phyloP scores from a whole-genome alignment of 2,797 vertebrate genomes.

The Lophotriccus pileatus region DNA sequence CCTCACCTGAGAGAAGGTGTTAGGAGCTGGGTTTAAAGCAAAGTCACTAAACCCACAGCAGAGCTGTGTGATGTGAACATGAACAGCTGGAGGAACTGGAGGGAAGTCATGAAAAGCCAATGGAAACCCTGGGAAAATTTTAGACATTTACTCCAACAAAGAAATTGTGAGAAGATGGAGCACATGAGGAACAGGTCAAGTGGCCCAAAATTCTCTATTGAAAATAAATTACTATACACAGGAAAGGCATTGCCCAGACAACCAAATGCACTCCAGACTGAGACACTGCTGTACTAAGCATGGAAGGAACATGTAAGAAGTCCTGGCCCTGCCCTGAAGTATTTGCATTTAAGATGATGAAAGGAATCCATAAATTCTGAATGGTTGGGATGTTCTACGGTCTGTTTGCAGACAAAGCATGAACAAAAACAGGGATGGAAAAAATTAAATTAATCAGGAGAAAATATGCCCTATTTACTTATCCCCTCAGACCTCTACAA shows the following conservation, averaged over 20 bases:
- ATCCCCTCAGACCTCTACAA: not conserved
- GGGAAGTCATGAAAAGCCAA: not conserved
- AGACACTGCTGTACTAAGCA: not conserved
- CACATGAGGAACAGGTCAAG: not conserved
- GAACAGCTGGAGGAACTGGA: not conserved
- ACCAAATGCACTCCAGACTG: not conserved
- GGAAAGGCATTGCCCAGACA: not conserved
- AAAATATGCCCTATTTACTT: conserved; percentile 1
- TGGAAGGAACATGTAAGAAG: not conserved
- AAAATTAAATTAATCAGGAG: conserved; percentile 16
- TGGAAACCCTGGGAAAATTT: not conserved
- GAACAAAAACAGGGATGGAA: conserved; percentile 19
- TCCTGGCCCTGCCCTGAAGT: not conserved
- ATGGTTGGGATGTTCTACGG: not conserved
- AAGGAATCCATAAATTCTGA: not conserved
- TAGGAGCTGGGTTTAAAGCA: not conserved
- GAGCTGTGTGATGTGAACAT: not conserved
- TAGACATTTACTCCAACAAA: not conserved
- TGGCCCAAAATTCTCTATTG: not conserved
- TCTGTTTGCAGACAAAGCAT: not conserved
- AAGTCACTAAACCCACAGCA: not conserved
- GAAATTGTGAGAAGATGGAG: not conserved
- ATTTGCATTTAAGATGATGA: not conserved
- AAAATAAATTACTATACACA: not conserved
- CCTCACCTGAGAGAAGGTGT: not conserved